Base-by-base conservation (phyloP, 2,113 vertebrate species). In the Eclectus roratus region DNA sequence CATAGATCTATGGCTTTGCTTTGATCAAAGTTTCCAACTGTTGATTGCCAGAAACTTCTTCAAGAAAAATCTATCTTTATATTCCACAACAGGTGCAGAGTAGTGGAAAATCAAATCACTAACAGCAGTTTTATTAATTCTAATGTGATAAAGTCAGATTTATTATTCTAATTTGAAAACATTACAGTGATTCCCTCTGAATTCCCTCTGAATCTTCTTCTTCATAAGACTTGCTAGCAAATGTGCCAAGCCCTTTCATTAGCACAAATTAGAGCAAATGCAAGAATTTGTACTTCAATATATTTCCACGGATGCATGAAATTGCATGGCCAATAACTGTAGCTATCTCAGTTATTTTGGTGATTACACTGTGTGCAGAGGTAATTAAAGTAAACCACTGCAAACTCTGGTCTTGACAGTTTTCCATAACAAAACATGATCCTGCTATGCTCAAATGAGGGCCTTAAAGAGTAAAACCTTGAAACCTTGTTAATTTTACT, bases 181-280 rank as follows among this genome's bases (percentile, higher is more conserved):
- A 88, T 91, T 96, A 93, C n/a, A 80, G 80, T 66, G 60, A 92
- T 94, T 94, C 89, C 33, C 41, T 89, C 72, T 85, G 86, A 96
- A 94, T 95, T 90, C 77, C 71, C 85, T 60, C 47, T 88, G 80
- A 93, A 87, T 91, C 37, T 50, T 91, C 80, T 52, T 89, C 71
- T 82, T 91, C 47, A 39, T 84, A 86, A 80, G 68, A 93, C 37
- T 91, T 80, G 80, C 60, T 66, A 74, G 70, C 49, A 91, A 93
- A 95, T 18, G 28, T 92, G 66, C 86, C 96, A 91, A 96, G 88
- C 60, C 84, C 93, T 96, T 97, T 96, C 65, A 94, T 91, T 96
- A 97, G 79, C 85, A 70, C 64, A 94, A 97, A 97, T 96, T 95
- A 95, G 72, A 93, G 93, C 95, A 96, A 97, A 93, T 96, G 93